These are phyloP conservation scores for Tinea semifulvella DNA, from an alignment of 2,888 invertebrate genomes.

Conservation along the genomic window DNA sequence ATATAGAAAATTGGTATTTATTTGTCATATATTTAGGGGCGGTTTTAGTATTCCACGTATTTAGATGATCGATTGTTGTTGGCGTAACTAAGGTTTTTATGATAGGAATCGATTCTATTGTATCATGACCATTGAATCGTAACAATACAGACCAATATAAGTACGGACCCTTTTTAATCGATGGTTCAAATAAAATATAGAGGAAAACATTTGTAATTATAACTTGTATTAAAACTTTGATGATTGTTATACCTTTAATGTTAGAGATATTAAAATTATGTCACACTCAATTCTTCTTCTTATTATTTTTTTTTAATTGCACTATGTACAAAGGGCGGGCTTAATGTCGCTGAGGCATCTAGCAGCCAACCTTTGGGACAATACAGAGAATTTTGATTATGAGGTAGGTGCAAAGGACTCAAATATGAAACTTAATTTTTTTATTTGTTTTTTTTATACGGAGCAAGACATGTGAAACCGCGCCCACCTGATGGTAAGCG, in stretches of 20 bases:
- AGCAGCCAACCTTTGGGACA: no score
- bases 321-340: no score
- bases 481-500: no score
- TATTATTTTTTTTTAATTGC: no score
- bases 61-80: constrained; percentile 9
- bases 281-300: no score
- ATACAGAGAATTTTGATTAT: no score
- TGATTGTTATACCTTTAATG: background rate
- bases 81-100: constrained; percentile 10
- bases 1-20: background rate
- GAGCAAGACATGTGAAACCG: no score
- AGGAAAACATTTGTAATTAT: background rate
- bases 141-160: constrained; percentile 13
- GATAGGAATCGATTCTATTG: constrained; percentile 13
- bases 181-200: constrained; percentile 7
- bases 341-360: no score
- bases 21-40: background rate
- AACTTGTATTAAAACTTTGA: background rate
- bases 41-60: background rate
- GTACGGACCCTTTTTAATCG: constrained; percentile 10
- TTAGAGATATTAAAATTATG: no score
- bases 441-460: no score
- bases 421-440: no score
- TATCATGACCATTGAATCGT: constrained; percentile 11
- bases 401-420: no score